Conservation (phyloP, 2,113 vertebrate genomes). For the Athene noctua region DNA sequence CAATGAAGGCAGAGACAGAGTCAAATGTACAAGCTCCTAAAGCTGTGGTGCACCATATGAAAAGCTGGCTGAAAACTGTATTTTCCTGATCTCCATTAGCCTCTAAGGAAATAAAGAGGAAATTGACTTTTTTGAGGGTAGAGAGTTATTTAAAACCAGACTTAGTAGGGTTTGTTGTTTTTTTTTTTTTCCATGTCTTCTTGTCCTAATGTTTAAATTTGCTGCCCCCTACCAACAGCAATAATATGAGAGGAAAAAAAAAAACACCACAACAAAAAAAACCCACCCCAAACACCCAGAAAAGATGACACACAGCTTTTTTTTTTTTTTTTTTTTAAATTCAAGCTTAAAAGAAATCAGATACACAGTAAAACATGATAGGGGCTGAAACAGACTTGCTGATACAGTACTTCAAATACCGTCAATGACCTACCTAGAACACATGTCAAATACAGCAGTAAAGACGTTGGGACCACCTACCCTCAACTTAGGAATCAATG, state of each 20-base stretch:
- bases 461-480: not conserved
- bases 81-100: not conserved
- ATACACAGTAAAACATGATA: not conserved
- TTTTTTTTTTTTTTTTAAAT: not conserved
- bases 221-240: not conserved
- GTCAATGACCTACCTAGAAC: not conserved
- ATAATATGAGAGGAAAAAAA: not conserved
- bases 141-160: not conserved
- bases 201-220: not conserved
- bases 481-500: not conserved
- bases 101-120: not conserved
- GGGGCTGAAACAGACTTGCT: not conserved
- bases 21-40: not conserved
- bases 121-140: not conserved
- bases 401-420: not conserved
- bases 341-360: not conserved
- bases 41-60: not conserved
- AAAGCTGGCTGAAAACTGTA: not conserved
- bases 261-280: not conserved
- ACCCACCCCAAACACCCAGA: fast-evolving
- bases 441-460: not conserved
- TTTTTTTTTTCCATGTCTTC: fast-evolving
- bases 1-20: not conserved
- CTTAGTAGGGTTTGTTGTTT: not conserved
- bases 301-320: not conserved